Percentiles rank a stretch among this genome's conserved stretches.
Evolutionary conservation across 2,797 vertebrate genomes (phyloP).

Genomic region (Anguilla obscura): DNA sequence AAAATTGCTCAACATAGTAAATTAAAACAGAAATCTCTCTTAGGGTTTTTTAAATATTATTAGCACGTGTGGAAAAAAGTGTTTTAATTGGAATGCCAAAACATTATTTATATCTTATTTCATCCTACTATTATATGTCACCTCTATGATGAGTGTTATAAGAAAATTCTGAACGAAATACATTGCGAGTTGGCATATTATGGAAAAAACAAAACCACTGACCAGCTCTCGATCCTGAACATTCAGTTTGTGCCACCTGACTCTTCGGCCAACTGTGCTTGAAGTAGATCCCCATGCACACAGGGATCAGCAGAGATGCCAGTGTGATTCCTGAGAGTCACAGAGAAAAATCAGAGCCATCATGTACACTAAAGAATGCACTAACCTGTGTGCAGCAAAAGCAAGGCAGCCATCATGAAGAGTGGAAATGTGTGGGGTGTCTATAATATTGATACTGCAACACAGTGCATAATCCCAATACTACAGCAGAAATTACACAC

Average conservation of each 20-base stretch:
- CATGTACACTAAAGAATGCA: not conserved
- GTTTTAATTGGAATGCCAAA: no score
- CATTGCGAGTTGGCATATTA: no score
- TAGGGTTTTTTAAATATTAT: no score
- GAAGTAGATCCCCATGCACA: conserved; percentile 77
- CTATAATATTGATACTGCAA: conserved; percentile 49
- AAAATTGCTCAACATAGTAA: no score
- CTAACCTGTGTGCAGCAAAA: conserved; percentile 82
- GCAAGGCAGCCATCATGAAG: conserved; percentile 96
- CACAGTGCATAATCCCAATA: not conserved
- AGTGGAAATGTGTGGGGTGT: conserved; percentile 88
- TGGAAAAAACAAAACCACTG: no score
- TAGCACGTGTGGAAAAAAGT: no score
- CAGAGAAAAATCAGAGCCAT: not conserved
- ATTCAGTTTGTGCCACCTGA: conserved; percentile 88
- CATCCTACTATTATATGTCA: no score
- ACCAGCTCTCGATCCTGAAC: not conserved
- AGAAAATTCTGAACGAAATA: no score
- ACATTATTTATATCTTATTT: no score
- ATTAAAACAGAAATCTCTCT: no score
- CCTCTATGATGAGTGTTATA: no score
- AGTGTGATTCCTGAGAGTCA: conserved; percentile 80
- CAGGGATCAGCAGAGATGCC: conserved; percentile 81
- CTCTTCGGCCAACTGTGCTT: conserved; percentile 83
- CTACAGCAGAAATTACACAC: not conserved